Base-by-base conservation (phyloP, 37 sponge, comb jelly and placozoan genomes). In the Halichondria panicea region DNA sequence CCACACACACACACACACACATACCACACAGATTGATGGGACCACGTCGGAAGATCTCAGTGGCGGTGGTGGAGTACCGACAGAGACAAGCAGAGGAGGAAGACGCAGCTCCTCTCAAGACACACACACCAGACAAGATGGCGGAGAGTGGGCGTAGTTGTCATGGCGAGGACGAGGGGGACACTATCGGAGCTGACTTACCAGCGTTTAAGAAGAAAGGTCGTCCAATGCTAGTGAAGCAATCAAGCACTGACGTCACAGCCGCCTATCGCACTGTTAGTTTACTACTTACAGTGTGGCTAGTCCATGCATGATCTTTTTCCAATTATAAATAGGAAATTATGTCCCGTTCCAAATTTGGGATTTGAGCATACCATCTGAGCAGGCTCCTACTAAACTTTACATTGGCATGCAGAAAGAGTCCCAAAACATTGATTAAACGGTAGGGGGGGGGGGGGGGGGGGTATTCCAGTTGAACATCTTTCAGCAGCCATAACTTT, bases 31-130 rank as follows among this genome's bases (percentile, higher is more conserved):
- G 85, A 21, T 25, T 76, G 28, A 34, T 77, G 64, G 85, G 85
- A 37, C 85, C 85, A n/a, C 64, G 86, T 71, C 64, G 67, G 2
- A 85, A 85, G 68, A 33, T 85, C 25, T 62, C 45, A 13, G 56
- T 53, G n/a, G 86, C 79, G 50, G 55, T 84, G 37, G 77, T 52
- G 70, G 55, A 77, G 58, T 53, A 82, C 12, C 22, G 41, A 22
- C 45, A 75, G 27, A 34, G 15, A 40, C 30, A 19, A 2, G 30
- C 32, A 33, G 46, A 36, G 28, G 31, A 15, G 35, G 22, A 4
- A 58, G 46, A 30, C 33, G 4, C 71, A 37, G 22, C 4, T 15
- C 15, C 33, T 43, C 15, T 52, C 43, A 45, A 18, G 42, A 7
- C 15, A 41, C 15, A 43, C 52, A 28, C 27, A 21, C 24, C 3